These are phyloP conservation scores for Parnassius mnemosyne DNA, from an alignment of 2,888 invertebrate genomes.

Conservation along the genomic window DNA sequence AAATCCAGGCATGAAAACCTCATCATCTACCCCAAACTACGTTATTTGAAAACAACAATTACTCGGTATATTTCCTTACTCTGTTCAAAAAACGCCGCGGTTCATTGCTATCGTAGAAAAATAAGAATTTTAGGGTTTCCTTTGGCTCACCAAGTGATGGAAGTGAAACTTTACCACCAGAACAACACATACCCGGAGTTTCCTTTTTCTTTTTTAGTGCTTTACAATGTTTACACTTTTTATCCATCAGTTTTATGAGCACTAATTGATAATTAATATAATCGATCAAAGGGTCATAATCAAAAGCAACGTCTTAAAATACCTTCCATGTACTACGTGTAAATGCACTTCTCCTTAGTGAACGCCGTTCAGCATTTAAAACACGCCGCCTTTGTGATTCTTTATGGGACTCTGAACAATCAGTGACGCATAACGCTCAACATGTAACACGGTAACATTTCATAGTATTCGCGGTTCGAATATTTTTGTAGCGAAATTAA, in stretches of 20 bases:
- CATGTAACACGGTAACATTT: no score
- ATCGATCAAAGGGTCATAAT: slow-evolving; percentile 27
- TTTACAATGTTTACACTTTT: no score
- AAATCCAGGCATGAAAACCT: not conserved
- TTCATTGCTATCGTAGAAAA: slow-evolving; percentile 18
- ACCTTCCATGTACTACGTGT: slow-evolving; percentile 9
- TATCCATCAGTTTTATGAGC: slow-evolving; percentile 10
- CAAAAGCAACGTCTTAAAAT: slow-evolving; percentile 29
- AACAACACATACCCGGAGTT: not conserved
- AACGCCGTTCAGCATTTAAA: not conserved
- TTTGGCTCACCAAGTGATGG: slow-evolving; percentile 28
- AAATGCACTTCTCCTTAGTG: not conserved
- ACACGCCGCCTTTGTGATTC: slow-evolving; percentile 24
- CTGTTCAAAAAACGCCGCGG: not conserved
- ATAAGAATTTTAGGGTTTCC: slow-evolving; percentile 30
- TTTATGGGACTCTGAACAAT: slow-evolving; percentile 11
- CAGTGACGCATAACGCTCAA: not conserved
- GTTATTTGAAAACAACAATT: slow-evolving; percentile 1
- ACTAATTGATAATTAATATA: slow-evolving; percentile 26
- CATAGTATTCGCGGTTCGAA: no score
- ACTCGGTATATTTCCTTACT: slow-evolving; percentile 22
- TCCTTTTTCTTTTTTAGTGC: no score
- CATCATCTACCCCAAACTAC: not conserved
- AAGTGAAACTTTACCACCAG: slow-evolving; percentile 20
- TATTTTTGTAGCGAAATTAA: no score